These are phyloP conservation scores for Lasioglossum zephyrum DNA, from an alignment of 2,888 invertebrate species.

Conservation along the genomic window DNA sequence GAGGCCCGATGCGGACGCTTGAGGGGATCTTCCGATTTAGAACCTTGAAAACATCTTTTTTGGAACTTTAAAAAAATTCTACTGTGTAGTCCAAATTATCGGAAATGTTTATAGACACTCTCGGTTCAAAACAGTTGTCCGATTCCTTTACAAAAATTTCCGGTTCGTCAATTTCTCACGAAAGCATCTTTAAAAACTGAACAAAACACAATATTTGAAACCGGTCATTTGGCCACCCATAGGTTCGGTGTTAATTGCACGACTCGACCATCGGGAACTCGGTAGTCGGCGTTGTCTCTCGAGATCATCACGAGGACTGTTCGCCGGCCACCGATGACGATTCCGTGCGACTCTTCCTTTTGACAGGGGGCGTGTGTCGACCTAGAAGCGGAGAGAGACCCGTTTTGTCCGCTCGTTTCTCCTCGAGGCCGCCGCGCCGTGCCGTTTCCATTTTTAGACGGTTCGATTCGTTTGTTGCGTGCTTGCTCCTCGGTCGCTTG, in stretches of 20 bases:
- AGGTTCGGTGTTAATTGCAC: neutral
- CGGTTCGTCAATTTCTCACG: neutral
- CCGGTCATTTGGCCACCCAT: neutral
- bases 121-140: neutral
- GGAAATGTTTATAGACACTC: neutral
- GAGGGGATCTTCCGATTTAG: neutral
- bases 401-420: constrained; percentile 13
- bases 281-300: neutral
- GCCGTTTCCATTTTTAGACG: constrained; percentile 34
- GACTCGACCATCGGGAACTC: neutral
- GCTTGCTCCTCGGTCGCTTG: neutral
- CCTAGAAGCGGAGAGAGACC: constrained; percentile 14
- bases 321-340: neutral
- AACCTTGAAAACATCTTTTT: neutral
- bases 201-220: neutral
- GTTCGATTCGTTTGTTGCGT: constrained; percentile 34
- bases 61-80: neutral
- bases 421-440: constrained; percentile 17
- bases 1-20: neutral
- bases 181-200: neutral
- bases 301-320: neutral
- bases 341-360: constrained; percentile 25
- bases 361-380: constrained; percentile 33
- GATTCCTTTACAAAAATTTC: neutral
- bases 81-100: neutral